phyloP scores from a whole-genome alignment of 2,113 vertebrate species.

The Vulpes ferrilata region DNA sequence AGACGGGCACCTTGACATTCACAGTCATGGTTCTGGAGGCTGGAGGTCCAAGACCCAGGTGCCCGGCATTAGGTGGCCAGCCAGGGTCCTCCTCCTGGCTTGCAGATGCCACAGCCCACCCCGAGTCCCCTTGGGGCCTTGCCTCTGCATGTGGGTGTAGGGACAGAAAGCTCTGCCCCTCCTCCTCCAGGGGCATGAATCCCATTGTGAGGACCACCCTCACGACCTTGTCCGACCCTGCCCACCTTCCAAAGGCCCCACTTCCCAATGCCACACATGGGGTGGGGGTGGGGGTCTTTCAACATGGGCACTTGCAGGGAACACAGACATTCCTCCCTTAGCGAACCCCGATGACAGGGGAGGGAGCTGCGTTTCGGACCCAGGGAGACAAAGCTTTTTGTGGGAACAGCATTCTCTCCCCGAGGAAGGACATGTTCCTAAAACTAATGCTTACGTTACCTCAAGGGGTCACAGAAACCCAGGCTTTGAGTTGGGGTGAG shows the following conservation, averaged over 20 bases:
- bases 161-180: rapidly evolving
- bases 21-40: background rate
- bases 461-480: too few relatives aligned
- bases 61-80: rapidly evolving
- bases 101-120: rapidly evolving
- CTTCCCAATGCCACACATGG: rapidly evolving
- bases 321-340: too few relatives aligned
- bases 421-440: too few relatives aligned
- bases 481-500: too few relatives aligned
- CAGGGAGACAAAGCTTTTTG: too few relatives aligned
- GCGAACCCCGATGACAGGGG: too few relatives aligned
- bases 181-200: rapidly evolving
- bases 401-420: too few relatives aligned
- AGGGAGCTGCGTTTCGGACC: too few relatives aligned
- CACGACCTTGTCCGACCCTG: background rate
- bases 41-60: too few relatives aligned
- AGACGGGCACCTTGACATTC: background rate
- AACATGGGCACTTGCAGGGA: background rate
- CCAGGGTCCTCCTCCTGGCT: background rate
- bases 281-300: too few relatives aligned
- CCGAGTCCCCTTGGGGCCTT: background rate
- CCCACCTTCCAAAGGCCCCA: background rate
- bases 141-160: rapidly evolving
- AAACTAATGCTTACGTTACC: too few relatives aligned
- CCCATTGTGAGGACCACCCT: background rate